Evolutionary conservation across 2,888 invertebrate species (phyloP).

Genomic region (Thereva unica): DNA sequence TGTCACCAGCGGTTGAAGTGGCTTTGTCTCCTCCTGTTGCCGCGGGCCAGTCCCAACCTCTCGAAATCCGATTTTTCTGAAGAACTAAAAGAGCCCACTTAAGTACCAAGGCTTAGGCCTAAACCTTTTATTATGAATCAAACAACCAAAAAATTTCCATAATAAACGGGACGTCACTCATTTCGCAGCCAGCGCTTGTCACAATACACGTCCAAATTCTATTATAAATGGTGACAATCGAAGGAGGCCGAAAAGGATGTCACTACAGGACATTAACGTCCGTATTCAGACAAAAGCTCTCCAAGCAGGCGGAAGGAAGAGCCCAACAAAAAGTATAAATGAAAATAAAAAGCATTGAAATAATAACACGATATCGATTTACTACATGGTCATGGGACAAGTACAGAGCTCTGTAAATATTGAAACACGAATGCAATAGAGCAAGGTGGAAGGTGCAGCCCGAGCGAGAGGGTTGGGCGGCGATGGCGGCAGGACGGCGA

Average conservation of each 20-base stretch:
- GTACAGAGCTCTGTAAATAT: constrained; percentile 34
- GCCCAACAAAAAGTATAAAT: constrained; percentile 27
- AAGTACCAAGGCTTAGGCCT: constrained; percentile 25
- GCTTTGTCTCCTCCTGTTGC: no score
- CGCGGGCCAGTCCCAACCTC: no score
- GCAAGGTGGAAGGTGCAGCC: no score
- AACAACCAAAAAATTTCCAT: constrained; percentile 37
- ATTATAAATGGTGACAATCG: constrained; percentile 31
- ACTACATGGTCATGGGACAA: constrained; percentile 36
- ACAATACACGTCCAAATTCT: constrained; percentile 27
- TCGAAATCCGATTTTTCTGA: neutral
- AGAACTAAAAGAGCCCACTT: constrained; percentile 17
- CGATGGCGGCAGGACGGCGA: no score
- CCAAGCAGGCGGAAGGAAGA: constrained; percentile 33
- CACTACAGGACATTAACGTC: constrained; percentile 34
- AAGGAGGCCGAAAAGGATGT: constrained; percentile 24
- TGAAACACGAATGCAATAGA: constrained; percentile 35
- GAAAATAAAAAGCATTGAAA: constrained; percentile 19
- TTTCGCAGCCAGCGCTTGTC: constrained; percentile 30
- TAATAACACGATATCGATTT: constrained; percentile 35
- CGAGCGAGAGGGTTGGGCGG: no score
- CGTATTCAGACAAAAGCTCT: constrained; percentile 30
- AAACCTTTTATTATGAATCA: constrained; percentile 34
- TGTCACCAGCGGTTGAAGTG: no score
- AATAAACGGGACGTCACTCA: constrained; percentile 39